Base-by-base conservation (phyloP, 2,888 invertebrate genomes). In the Heliconius hortense region DNA sequence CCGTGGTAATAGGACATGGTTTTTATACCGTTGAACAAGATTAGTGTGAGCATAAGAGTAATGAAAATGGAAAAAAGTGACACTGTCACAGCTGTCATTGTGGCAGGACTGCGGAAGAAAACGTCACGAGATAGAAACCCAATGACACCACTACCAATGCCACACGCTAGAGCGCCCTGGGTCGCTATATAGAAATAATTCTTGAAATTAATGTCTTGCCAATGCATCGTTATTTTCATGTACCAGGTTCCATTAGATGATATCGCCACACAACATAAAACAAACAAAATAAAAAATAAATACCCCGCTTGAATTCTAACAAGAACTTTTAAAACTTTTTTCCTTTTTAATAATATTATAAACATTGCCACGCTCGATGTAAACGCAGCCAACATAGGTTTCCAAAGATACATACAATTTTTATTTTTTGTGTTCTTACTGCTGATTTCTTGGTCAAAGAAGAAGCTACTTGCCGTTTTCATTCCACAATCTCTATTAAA, bases 1-100 rank as follows among this genome's bases (percentile, higher is more conserved):
- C 91, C 92, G 72, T 93, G 93, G 79, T 86, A 92, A 78, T 89
- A 93, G 31, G 91, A 88, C 88, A 93, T 90, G 5, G 88, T 87
- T 84, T 90, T 90, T 24, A 92, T 86, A 21, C 90, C 92, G 74
- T 87, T 88, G 78, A 86, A 92, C 7, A 86, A 80, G 75, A 92
- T 87, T 24, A 92, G 82, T 31, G 87, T 82, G 15, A 88, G 82
- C 77, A 89, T 81, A 18, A 88, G 60, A 53, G 86, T 83, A 39
- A 87, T 73, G 76, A 88, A 86, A 63, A 86, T 73, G 15, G 90
- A 84, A 80, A 87, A 86, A 73, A 90, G 81, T 39, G 89, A 79
- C 5, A 84, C 80, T n/a, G 86, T 84, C 74, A 92, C 86, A 28
- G 91, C 83, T 48, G 90, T 90, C 89, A 91, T 93, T 26, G 88